Evolutionary conservation across 1,140 invertebrate species (phyloP), one percentile per base, ranked within the genome.

Genomic region (Riptortus pedestris): DNA sequence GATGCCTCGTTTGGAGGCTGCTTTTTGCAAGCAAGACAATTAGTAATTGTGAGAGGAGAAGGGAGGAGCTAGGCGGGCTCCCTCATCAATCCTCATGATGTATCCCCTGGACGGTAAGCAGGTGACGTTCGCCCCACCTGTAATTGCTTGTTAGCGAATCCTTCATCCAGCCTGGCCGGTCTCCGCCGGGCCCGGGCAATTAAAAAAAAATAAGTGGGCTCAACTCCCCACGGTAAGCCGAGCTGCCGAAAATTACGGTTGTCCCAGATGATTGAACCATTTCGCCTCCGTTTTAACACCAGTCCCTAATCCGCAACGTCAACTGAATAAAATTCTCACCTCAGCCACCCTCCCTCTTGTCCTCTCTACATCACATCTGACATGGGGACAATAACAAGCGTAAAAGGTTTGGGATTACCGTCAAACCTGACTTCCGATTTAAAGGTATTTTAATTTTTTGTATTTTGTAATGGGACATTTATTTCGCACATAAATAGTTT

Each of bases 11-110:
- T 63, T 63, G 61, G 51, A 55, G 26, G 45, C 31, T 63, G 61
- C 61, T 63, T 63, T 63, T 63, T 52, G 31, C 61, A 48, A 51
- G 31, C 61, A 63, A 63, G 61, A 63, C 61, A 63, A 63, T 63
- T 63, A 63, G 61, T 63, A 63, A 63, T 63, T 63, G 61, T 52
- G 61, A 63, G 61, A 24, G 24, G 5, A 14, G 14, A 14, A 14
- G 14, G 31, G 14, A 38, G 31, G 31, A 14, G 31, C 14, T 7
- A 5, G 31, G 31, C 5, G 31, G 5, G 31, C 14, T 38, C 14
- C 59, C 16, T 29, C 59, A 60, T 60, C 59, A 60, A 60, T 60
- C 28, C 59, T 60, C 59, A 16, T 60, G 27, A 58, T 58, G 55
- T 24, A 58, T 51, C 48, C 48, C n/a, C 48, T 18, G n/a, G 22